Evolutionary conservation across 2,113 vertebrate species (phyloP).

Genomic region (Oncorhynchus nerka): DNA sequence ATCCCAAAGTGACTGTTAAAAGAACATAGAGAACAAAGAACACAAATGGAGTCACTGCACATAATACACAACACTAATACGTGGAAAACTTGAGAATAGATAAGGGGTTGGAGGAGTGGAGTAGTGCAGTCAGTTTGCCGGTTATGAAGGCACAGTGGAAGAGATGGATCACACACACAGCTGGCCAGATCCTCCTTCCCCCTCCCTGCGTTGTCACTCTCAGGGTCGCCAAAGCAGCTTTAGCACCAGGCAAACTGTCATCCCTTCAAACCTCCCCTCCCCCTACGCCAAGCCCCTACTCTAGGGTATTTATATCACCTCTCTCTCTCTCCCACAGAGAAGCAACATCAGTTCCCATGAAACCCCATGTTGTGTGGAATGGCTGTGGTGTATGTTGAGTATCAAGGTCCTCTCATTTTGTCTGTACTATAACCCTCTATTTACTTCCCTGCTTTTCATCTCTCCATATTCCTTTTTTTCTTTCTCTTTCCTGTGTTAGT

Average conservation of each 20-base stretch:
- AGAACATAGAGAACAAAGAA: no score
- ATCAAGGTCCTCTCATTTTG: slow-evolving; percentile 26
- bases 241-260: background rate
- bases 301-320: slow-evolving; percentile 65
- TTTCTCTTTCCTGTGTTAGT: background rate
- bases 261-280: slow-evolving; percentile 30
- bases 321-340: slow-evolving; percentile 30
- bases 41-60: no score
- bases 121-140: no score
- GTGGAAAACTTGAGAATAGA: no score
- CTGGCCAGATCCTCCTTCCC: slow-evolving; percentile 10
- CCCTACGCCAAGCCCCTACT: slow-evolving; percentile 17
- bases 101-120: no score
- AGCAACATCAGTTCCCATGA: slow-evolving; percentile 57
- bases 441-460: background rate
- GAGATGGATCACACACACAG: background rate
- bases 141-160: no score
- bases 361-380: slow-evolving; percentile 45
- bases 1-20: no score
- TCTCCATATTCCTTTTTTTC: background rate
- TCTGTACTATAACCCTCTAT: slow-evolving; percentile 21
- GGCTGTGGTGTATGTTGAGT: slow-evolving; percentile 18
- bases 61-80: no score
- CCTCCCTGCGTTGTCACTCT: background rate
- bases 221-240: background rate